Base-by-base conservation (phyloP, 1,140 invertebrate genomes). In the Coenobita brevimanus region DNA sequence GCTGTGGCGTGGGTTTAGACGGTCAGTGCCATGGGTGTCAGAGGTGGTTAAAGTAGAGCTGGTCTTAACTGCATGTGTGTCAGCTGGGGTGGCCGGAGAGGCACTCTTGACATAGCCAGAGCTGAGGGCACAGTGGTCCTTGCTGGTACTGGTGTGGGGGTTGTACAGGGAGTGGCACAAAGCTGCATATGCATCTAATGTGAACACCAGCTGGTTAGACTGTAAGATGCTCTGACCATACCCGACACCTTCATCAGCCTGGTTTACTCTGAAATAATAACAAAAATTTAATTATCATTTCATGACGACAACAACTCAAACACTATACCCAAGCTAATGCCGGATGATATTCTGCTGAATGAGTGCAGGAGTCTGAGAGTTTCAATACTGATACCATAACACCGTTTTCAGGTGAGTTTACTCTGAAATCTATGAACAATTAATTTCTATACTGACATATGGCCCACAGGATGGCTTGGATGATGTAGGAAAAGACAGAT, bases 221-320 rank as follows among this genome's bases (percentile, higher is more conserved):
- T 98, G 96, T 13, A 99, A 93, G 90, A 99, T 95, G 92, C 98
- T 99, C 92, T 99, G 97, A 2, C 97, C 98, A 92, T 97, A 99
- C 0, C 97, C 97, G 90, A 95, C 95, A 92, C 96, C 95, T 91
- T 94, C 94, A 33, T 94, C 95, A 24, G 93, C 91, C 67, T 95
- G 94, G 89, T 95, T 94, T n/a, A 95, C 94, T 90, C 90, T 90
- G 62, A 79, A 82, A 82, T 24, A 57, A 38, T 21, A 43, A 17
- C 78, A 83, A 62, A 41, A n/a, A 38, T 21, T n/a, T n/a, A n/a
- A n/a, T n/a, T n/a, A n/a, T n/a, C n/a, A n/a, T n/a, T n/a, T n/a
- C n/a, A n/a, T n/a, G n/a, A n/a, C n/a, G n/a, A n/a, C n/a, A n/a
- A n/a, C n/a, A n/a, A n/a, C n/a, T n/a, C n/a, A n/a, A n/a, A n/a